These are phyloP conservation scores for Musca vetustissima DNA, from an alignment of 1,140 invertebrate genomes.

Conservation along the genomic window DNA sequence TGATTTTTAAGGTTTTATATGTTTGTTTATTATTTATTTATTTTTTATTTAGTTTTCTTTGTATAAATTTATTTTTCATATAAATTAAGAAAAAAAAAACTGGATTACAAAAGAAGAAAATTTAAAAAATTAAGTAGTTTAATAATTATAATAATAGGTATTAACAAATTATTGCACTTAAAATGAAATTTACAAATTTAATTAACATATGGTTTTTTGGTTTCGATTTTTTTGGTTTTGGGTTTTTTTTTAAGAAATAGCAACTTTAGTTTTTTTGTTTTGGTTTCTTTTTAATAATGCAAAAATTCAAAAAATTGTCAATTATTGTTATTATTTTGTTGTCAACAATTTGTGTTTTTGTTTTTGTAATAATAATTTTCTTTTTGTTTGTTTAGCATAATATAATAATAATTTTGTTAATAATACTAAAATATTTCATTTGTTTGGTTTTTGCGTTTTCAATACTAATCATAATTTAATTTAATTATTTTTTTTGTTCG, in stretches of 20 bases:
- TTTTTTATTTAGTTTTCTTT: neutral
- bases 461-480: slow-evolving; percentile 49
- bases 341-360: slow-evolving; percentile 4
- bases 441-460: slow-evolving; percentile 40
- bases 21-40: slow-evolving; percentile 4
- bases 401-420: slow-evolving; percentile 15
- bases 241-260: too few species aligned
- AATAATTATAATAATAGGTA: neutral
- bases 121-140: neutral
- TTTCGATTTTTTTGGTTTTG: too few species aligned
- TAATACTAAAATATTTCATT: slow-evolving; percentile 32
- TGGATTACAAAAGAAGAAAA: neutral
- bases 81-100: too few species aligned
- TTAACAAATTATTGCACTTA: slow-evolving; percentile 45
- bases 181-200: neutral
- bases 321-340: slow-evolving; percentile 8
- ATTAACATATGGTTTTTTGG: too few species aligned
- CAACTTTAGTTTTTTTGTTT: too few species aligned
- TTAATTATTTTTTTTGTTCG: slow-evolving; percentile 13
- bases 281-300: neutral
- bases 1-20: slow-evolving; percentile 7
- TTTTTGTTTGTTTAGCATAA: too few species aligned
- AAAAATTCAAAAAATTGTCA: neutral
- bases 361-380: slow-evolving; percentile 19
- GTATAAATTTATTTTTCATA: neutral